Conservation (phyloP, 1,140 invertebrate genomes). For the Ruditapes philippinarum region DNA sequence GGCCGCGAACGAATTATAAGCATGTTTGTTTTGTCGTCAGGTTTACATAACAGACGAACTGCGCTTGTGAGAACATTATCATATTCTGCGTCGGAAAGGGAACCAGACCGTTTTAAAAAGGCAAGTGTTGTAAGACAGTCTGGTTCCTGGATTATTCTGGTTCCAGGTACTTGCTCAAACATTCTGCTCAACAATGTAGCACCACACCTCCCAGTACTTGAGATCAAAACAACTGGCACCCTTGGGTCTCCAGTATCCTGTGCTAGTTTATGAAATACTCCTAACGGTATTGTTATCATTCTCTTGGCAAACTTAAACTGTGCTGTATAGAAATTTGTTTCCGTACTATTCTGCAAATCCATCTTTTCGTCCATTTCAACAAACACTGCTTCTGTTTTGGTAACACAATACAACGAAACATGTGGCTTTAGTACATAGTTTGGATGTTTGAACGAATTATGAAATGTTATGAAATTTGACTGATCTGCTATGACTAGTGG, state of each 20-base stretch:
- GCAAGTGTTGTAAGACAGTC: constrained; percentile 81
- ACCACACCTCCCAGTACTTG: constrained; percentile 80
- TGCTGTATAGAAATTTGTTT: constrained; percentile 65
- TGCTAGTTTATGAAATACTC: constrained; percentile 83
- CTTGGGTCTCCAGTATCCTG: constrained; percentile 81
- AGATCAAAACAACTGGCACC: constrained; percentile 80
- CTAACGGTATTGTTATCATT: constrained; percentile 82
- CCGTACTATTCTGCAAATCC: constrained; percentile 72
- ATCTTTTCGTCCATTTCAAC: constrained; percentile 75
- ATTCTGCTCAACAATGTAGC: constrained; percentile 80
- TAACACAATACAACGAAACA: constrained; percentile 82
- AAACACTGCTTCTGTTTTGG: constrained; percentile 81
- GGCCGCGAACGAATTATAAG: constrained; percentile 81
- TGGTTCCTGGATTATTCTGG: constrained; percentile 79
- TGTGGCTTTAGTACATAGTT: constrained; percentile 81
- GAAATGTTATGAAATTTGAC: constrained; percentile 81
- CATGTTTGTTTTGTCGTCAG: constrained; percentile 78
- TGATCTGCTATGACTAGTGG: constrained; percentile 77
- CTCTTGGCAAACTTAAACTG: constrained; percentile 81
- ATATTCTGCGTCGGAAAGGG: constrained; percentile 78
- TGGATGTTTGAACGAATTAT: constrained; percentile 83
- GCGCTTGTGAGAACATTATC: constrained; percentile 80
- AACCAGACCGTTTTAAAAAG: constrained; percentile 73
- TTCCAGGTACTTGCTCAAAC: constrained; percentile 80
- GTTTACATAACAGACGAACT: constrained; percentile 83